Conservation (phyloP, 2,888 invertebrate genomes). For the Brenthis ino region DNA sequence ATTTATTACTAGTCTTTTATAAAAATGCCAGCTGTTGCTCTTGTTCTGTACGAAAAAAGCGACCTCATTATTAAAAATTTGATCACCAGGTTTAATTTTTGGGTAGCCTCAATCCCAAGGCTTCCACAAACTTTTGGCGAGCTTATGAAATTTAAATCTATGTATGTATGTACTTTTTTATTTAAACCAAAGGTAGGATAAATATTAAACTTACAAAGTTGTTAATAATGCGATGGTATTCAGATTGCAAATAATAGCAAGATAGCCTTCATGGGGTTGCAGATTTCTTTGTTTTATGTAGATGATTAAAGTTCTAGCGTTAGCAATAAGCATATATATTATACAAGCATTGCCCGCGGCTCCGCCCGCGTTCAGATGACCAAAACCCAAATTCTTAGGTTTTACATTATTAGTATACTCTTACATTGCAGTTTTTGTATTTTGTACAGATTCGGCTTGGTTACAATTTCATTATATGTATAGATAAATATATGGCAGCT, state of each 20-base stretch:
- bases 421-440: no score
- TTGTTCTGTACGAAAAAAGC: conserved; percentile 6
- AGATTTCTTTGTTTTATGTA: no score
- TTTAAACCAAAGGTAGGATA: not conserved
- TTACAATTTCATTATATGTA: no score
- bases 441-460: no score
- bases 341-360: no score
- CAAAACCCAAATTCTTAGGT: no score
- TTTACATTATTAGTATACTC: no score
- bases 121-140: not conserved
- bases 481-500: no score
- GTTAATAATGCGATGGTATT: not conserved
- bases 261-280: no score
- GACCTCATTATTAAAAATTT: conserved; percentile 10
- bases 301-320: no score
- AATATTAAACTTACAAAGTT: conserved; percentile 2
- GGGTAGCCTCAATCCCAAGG: conserved; percentile 7
- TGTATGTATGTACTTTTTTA: not conserved
- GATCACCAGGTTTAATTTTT: conserved; percentile 10
- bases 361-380: no score
- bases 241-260: not conserved
- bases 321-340: no score
- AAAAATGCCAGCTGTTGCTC: conserved; percentile 18
- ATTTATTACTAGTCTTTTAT: conserved; percentile 11
- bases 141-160: conserved; percentile 2